Evolutionary conservation across 2,113 vertebrate species (phyloP).

Genomic region (Hylia prasina): DNA sequence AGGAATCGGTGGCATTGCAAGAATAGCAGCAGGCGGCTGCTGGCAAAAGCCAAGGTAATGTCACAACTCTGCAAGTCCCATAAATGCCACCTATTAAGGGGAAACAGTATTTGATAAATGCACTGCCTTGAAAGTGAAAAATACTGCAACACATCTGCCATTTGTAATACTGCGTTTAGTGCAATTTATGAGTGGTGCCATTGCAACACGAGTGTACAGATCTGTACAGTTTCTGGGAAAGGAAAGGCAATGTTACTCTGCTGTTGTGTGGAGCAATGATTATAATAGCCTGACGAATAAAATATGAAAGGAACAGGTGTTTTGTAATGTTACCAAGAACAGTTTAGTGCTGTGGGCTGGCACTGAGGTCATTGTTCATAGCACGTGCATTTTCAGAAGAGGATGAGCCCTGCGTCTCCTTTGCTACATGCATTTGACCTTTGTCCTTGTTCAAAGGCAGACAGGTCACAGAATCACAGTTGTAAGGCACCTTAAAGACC

Average conservation of each 20-base stretch:
- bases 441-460: neutral
- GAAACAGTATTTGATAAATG: neutral
- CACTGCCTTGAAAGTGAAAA: neutral
- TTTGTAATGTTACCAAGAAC: neutral
- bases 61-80: neutral
- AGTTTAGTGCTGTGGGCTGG: neutral
- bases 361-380: neutral
- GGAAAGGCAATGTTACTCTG: neutral
- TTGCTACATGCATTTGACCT: neutral
- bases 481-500: neutral
- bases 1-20: accelerated
- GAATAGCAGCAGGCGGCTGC: neutral
- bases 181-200: neutral
- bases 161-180: neutral
- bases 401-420: neutral
- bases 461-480: neutral
- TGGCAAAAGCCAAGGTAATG: neutral
- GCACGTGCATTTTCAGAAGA: neutral
- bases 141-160: neutral
- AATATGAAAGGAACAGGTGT: neutral
- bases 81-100: neutral
- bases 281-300: neutral
- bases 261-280: neutral
- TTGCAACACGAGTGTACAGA: neutral
- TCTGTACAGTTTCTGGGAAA: neutral